phyloP scores from a whole-genome alignment of 2,113 vertebrate species.

The Triplophysa dalaica region DNA sequence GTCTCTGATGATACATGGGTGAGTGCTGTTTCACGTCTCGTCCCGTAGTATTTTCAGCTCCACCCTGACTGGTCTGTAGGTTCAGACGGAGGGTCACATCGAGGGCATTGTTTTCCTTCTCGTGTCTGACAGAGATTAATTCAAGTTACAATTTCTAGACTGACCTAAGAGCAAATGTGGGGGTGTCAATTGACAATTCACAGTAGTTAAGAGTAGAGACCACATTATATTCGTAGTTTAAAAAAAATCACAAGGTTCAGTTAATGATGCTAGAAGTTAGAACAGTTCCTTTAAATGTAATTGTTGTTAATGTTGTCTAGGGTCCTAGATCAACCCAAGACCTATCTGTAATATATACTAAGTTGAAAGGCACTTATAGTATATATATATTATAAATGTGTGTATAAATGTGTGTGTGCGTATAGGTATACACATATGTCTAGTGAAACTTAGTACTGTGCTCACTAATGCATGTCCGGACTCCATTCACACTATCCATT shows the following conservation, averaged over 20 bases:
- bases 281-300: too few relatives aligned
- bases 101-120: background rate
- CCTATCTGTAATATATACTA: too few relatives aligned
- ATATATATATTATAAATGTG: background rate
- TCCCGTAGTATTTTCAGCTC: background rate
- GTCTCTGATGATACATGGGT: conserved; percentile 3
- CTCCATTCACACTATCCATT: conserved; percentile 29
- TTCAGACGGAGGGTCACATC: background rate
- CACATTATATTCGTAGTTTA: too few relatives aligned
- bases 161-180: background rate
- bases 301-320: too few relatives aligned
- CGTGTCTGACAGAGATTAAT: background rate
- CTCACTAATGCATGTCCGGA: conserved; percentile 26
- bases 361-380: too few relatives aligned
- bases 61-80: background rate
- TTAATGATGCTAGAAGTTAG: background rate
- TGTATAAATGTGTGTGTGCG: background rate
- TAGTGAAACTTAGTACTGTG: conserved; percentile 25
- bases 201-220: too few relatives aligned
- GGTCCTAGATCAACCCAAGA: too few relatives aligned
- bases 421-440: conserved; percentile 31
- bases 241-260: background rate
- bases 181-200: too few relatives aligned
- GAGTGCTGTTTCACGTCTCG: background rate
- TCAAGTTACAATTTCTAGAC: background rate